Evolutionary conservation across 2,888 invertebrate genomes (phyloP).

Genomic region (Macaria liturata): DNA sequence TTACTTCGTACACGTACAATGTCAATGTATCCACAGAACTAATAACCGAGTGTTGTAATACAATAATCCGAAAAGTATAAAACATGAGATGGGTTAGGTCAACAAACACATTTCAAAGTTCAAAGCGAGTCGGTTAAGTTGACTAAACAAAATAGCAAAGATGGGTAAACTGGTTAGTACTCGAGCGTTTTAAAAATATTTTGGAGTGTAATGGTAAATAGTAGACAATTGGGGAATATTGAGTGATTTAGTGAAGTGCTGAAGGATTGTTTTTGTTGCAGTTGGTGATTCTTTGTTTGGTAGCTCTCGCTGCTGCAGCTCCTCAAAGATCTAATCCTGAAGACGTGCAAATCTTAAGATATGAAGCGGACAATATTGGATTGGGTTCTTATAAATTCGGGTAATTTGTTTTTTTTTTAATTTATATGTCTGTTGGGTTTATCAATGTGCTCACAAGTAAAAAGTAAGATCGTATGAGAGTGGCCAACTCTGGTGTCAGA

Average conservation of each 20-base stretch:
- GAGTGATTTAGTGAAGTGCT: constrained; percentile 14
- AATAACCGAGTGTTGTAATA: constrained; percentile 63
- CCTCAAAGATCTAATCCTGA: constrained; percentile 48
- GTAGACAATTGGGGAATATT: not conserved
- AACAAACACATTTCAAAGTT: constrained; percentile 59
- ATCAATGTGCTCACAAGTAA: too few relatives aligned
- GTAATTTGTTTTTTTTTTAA: constrained; percentile 41
- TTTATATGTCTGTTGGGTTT: too few relatives aligned
- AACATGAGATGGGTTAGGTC: constrained; percentile 57
- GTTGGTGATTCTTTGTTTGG: constrained; percentile 69
- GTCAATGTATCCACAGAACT: constrained; percentile 45
- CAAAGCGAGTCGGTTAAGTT: constrained; percentile 46
- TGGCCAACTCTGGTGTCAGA: too few relatives aligned
- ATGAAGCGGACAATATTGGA: constrained; percentile 66
- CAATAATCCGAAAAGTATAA: constrained; percentile 67
- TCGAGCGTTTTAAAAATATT: constrained; percentile 3
- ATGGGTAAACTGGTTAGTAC: constrained; percentile 63
- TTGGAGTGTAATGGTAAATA: constrained; percentile 1
- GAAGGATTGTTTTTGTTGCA: constrained; percentile 43
- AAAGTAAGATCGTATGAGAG: too few relatives aligned
- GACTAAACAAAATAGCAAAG: constrained; percentile 43
- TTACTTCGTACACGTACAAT: too few relatives aligned
- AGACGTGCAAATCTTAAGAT: constrained; percentile 59
- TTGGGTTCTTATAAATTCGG: constrained; percentile 61
- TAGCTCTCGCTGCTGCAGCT: constrained; percentile 61